Evolutionary conservation across 2,888 invertebrate species (phyloP).

Genomic region (Drosophila barbarae): DNA sequence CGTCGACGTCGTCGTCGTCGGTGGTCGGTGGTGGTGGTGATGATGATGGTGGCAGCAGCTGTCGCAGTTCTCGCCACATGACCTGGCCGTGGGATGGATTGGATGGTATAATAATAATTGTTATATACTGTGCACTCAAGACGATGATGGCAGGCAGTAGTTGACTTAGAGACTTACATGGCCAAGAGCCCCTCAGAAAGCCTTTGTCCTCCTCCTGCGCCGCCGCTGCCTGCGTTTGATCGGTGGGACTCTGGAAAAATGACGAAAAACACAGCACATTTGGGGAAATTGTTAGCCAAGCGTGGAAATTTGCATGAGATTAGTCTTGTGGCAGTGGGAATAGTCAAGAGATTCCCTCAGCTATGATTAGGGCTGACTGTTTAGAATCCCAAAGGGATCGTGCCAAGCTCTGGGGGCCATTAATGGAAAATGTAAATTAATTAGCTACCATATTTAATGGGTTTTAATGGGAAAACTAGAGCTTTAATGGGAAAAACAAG

Average conservation of each 20-base stretch:
- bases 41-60: slow-evolving; percentile 55
- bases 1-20: slow-evolving; percentile 35
- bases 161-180: slow-evolving; percentile 59
- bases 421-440: neutral
- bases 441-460: neutral
- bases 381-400: neutral
- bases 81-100: slow-evolving; percentile 49
- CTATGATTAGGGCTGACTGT: neutral
- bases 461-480: neutral
- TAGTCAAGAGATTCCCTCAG: neutral
- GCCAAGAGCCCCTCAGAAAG: slow-evolving; percentile 59
- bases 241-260: slow-evolving; percentile 32
- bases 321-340: neutral
- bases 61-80: slow-evolving; percentile 61
- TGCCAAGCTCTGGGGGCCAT: neutral
- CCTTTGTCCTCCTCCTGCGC: slow-evolving; percentile 35
- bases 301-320: neutral
- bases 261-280: neutral
- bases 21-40: slow-evolving; percentile 19
- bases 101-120: slow-evolving; percentile 30
- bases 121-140: slow-evolving; percentile 33
- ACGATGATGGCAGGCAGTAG: slow-evolving; percentile 20
- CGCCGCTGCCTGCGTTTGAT: slow-evolving; percentile 18
- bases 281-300: neutral
- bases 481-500: neutral